Evolutionary conservation across 1,140 invertebrate genomes (phyloP), one percentile per base, ranked within the genome.

Genomic region (Diorhabda carinulata): DNA sequence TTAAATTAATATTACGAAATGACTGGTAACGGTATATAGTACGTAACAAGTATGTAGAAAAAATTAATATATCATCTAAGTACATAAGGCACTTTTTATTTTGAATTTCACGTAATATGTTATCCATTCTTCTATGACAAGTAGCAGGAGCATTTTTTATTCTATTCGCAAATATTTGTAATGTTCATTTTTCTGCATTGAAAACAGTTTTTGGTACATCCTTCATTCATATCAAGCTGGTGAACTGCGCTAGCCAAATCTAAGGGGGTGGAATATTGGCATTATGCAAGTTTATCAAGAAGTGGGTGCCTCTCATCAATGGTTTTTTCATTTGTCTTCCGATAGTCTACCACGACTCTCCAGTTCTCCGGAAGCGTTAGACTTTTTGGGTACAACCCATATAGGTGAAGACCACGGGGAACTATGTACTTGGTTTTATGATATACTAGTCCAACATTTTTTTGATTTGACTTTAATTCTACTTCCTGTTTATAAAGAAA

Each of bases 161-260:
- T 9, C 81, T 81, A 81, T 76, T 44, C 74, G 52, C 4, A 71
- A 73, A 65, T 73, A 84, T 65, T 83, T 73, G 57, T 67, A 83
- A 52, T 78, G 73, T 3, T 77, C 77, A 4, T 73, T 64, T 42
- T 68, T 25, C 66, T 4, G 77, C 78, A 2, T 66, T 74, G 64
- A 85, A 84, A 2, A 80, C 83, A 0, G 83, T 84, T 73, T 85
- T 85, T 2, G 8, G 59, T 73, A 68, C 80, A 77, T 8, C 77
- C 66, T 62, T 70, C 43, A 10, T 78, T 64, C 5, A 87, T 69
- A 9, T 73, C 64, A n/a, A 87, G 76, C 74, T 87, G 84, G 74
- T 79, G 82, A 75, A 82, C 86, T 3, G 84, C 85, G 59, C 71
- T 77, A 0, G 66, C 71, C 7, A 83, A 61, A 75, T 86, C 83